Percentiles rank a stretch among this genome's conserved stretches.
These are phyloP conservation scores for Andrena camellia DNA, from an alignment of 2,888 invertebrate genomes.

Conservation along the genomic window DNA sequence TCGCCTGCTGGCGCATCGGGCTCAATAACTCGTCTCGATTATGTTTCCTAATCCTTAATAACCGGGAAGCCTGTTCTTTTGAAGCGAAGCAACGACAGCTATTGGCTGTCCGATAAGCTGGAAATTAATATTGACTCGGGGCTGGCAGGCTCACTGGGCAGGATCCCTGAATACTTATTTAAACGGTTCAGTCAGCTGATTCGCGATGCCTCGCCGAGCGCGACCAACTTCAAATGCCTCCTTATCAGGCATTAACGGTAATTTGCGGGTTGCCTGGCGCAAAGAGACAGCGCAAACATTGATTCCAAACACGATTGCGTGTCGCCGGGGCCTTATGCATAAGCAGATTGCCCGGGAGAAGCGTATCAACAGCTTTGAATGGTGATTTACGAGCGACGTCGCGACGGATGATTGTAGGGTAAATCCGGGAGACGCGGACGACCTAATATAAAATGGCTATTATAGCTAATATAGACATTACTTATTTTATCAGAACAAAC, in stretches of 20 bases:
- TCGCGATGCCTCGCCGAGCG: no score
- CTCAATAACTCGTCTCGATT: slow-evolving; percentile 13
- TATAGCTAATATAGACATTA: no score
- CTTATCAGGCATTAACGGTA: background rate
- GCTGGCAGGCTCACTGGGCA: background rate
- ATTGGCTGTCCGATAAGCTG: slow-evolving; percentile 3
- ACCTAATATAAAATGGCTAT: no score
- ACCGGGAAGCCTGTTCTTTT: background rate
- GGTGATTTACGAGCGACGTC: background rate
- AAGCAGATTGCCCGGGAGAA: background rate
- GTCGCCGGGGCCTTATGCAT: background rate
- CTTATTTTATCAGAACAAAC: no score
- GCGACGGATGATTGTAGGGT: background rate
- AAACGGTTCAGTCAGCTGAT: no score
- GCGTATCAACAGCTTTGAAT: background rate
- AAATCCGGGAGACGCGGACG: no score
- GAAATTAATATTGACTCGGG: slow-evolving; percentile 27
- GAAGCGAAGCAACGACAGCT: background rate
- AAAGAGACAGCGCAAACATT: no score
- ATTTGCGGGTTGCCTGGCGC: no score
- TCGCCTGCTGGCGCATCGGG: background rate
- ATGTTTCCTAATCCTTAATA: slow-evolving; percentile 25
- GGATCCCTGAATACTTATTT: no score
- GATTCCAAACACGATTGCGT: background rate
- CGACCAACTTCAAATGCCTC: background rate